Base-by-base conservation (phyloP, 2,113 vertebrate genomes). In the Oreochromis niloticus region DNA sequence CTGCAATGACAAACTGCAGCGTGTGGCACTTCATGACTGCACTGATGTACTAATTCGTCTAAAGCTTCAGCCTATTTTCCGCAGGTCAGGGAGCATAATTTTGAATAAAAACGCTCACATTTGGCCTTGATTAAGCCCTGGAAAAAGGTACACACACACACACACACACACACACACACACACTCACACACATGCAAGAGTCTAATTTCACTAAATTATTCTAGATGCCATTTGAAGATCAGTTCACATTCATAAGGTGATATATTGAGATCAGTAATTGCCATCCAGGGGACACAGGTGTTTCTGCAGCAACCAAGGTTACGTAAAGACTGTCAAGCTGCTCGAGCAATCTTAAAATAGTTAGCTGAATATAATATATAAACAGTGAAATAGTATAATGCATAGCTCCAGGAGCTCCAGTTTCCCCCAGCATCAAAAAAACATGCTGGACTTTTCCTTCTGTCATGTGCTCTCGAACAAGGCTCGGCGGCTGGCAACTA, bases 1-100 rank as follows among this genome's bases (percentile, higher is more conserved):
- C 36, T 27, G 50, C 22, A 52, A 61, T 91, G 83, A 87, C 52
- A 87, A 87, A 84, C 55, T 86, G 81, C 83, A 87, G 34, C 11
- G 12, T 30, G 68, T 14, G 6, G 32, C 8, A 17, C 82, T 59
- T 85, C 57, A 82, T 88, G 39, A 71, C 71, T 81, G 68, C 57
- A 6, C 80, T 52, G 61, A 16, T 10, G 24, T 36, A 83, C 17
- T 85, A 61, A 92, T 61, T 85, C 73, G 32, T 81, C 63, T 12
- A 5, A 30, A 59, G 73, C 80, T 36, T 81, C 34, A 27, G 84
- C 56, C 43, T 34, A 86, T 68, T 86, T 81, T 61, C n/a, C 4
- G 56, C 55, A 41, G 39, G 54, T 43, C 48, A 80, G 30, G 17
- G 9, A 41, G 54, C 46, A 43, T 54, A 34, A 84, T 36, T 55